Evolutionary conservation across 2,797 vertebrate species (phyloP).

Genomic region (Psittacula echo): DNA sequence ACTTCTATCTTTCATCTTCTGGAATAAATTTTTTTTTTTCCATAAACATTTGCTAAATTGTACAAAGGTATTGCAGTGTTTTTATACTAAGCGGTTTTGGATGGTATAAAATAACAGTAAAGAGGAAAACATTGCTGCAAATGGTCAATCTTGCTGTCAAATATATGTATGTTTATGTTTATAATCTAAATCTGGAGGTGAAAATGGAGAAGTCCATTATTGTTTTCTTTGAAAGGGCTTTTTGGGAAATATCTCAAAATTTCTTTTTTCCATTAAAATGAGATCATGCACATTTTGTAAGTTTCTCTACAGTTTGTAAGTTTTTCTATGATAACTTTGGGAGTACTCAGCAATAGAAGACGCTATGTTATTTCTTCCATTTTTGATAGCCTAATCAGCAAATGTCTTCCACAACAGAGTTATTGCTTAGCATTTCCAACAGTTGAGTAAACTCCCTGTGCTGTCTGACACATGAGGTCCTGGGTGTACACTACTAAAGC

Average conservation of each 20-base stretch:
- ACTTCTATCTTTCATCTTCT: slow-evolving; percentile 25
- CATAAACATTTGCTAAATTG: slow-evolving; percentile 23
- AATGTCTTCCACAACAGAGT: slow-evolving; percentile 43
- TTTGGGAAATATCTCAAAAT: slow-evolving; percentile 6
- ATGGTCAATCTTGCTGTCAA: slow-evolving; percentile 50
- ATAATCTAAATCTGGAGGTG: slow-evolving; percentile 34
- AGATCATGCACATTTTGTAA: slow-evolving; percentile 72
- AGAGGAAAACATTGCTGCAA: slow-evolving; percentile 23
- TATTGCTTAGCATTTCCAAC: neutral
- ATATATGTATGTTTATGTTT: slow-evolving; percentile 5
- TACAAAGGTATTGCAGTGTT: neutral
- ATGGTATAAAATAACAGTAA: slow-evolving; percentile 19
- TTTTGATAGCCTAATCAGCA: slow-evolving; percentile 71
- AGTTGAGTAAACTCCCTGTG: neutral
- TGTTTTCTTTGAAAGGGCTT: slow-evolving; percentile 38
- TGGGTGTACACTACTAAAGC: neutral
- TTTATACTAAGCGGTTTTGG: neutral
- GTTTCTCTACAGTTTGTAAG: slow-evolving; percentile 71
- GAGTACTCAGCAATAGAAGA: slow-evolving; percentile 72
- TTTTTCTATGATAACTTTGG: slow-evolving; percentile 72
- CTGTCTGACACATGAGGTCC: fast-evolving
- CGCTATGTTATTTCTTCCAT: slow-evolving; percentile 54
- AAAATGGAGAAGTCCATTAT: slow-evolving; percentile 30
- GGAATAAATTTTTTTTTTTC: slow-evolving; percentile 21
- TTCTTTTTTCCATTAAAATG: slow-evolving; percentile 20